Conservation (phyloP, 1,140 invertebrate genomes). For the Chionoecetes opilio region DNA sequence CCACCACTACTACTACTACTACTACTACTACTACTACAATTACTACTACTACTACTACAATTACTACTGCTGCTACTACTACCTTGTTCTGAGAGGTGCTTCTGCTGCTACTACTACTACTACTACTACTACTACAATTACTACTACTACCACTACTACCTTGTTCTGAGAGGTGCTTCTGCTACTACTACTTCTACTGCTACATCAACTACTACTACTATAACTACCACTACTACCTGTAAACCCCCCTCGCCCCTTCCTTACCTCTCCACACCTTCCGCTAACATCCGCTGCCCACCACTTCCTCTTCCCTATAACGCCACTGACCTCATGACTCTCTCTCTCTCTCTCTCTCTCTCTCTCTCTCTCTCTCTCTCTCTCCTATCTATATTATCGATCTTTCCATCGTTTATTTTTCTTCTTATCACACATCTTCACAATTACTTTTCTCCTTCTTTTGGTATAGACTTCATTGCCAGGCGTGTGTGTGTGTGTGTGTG, state of each 20-base stretch:
- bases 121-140: too few species aligned
- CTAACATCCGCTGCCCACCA: constrained; percentile 1
- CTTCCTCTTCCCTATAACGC: background rate
- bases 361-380: constrained; percentile 22
- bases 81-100: too few species aligned
- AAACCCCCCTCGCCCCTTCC: background rate
- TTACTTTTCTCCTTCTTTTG: background rate
- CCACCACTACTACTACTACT: background rate
- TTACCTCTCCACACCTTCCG: background rate
- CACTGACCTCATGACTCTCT: background rate
- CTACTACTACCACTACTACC: too few species aligned
- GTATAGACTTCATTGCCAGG: too few species aligned
- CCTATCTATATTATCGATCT: background rate
- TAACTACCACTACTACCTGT: background rate
- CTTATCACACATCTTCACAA: background rate
- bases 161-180: too few species aligned
- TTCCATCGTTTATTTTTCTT: background rate
- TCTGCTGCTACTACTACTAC: too few species aligned
- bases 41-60: too few species aligned
- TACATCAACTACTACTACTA: constrained; percentile 6
- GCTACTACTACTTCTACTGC: constrained; percentile 12
- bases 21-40: too few species aligned
- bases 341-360: constrained; percentile 27
- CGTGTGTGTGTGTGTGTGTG: too few species aligned
- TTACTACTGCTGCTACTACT: too few species aligned